Percentiles rank a stretch among this genome's conserved stretches.
Conservation (phyloP, 2,113 vertebrate genomes). For the Gallinago paraguaiae region DNA sequence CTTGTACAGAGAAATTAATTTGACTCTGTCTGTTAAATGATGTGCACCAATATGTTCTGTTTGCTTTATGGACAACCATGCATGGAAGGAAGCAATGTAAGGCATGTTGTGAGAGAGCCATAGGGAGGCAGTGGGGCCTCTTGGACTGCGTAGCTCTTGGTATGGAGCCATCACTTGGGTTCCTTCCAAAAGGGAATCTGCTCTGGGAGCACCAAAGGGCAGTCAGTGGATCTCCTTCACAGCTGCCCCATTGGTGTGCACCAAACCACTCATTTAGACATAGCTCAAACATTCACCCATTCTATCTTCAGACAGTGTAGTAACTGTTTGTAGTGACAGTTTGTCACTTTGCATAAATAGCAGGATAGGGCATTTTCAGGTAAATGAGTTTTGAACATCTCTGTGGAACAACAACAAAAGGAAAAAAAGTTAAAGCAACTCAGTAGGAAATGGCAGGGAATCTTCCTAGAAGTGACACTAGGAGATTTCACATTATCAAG, state of each 20-base stretch:
- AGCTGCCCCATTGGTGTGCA: background rate
- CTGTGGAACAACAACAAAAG: background rate
- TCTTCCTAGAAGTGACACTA: background rate
- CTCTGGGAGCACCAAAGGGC: background rate
- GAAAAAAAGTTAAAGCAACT: background rate
- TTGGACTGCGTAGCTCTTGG: rapidly evolving
- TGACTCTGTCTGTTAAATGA: background rate
- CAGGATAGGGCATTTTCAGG: background rate
- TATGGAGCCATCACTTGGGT: rapidly evolving
- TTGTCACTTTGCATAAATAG: background rate
- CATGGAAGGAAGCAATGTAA: background rate
- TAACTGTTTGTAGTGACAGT: too few relatives aligned
- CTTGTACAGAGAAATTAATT: background rate
- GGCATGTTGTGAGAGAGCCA: background rate
- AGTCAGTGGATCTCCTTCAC: background rate
- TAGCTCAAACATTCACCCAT: background rate
- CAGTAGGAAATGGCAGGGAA: background rate
- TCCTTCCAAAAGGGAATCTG: background rate
- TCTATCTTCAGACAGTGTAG: rapidly evolving
- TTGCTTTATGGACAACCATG: background rate
- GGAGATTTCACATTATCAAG: background rate
- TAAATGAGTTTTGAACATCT: background rate
- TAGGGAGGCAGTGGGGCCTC: rapidly evolving
- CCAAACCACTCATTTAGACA: background rate
- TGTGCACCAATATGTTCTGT: background rate